These are phyloP conservation scores for Cinclus mexicanus DNA, from an alignment of 2,113 vertebrate species.

Conservation along the genomic window DNA sequence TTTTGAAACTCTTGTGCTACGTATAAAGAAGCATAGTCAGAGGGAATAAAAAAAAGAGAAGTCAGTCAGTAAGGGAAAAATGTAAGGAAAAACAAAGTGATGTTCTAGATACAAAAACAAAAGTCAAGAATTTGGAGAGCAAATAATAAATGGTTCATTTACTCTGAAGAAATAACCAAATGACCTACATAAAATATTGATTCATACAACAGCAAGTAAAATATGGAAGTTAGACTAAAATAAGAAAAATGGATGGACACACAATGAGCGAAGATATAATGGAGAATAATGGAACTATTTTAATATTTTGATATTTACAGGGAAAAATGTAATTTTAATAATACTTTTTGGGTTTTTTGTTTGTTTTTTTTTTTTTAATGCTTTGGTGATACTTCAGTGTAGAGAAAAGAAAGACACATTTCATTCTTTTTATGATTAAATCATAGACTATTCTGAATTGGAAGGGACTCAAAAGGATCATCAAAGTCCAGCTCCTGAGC, in stretches of 20 bases:
- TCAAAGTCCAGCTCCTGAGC: accelerated
- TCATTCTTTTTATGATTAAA: background rate
- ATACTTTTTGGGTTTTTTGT: background rate
- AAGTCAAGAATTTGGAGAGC: background rate
- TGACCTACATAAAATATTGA: background rate
- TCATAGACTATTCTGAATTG: background rate
- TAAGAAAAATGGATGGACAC: background rate
- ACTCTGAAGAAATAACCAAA: background rate
- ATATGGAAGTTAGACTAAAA: background rate
- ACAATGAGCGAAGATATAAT: background rate
- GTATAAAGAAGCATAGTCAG: background rate
- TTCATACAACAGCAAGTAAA: background rate
- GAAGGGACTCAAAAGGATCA: background rate
- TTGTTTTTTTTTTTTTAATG: background rate
- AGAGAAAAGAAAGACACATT: background rate
- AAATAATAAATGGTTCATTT: background rate
- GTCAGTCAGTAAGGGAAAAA: background rate
- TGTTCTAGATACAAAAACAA: background rate
- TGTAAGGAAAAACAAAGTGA: background rate
- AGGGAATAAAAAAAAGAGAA: background rate
- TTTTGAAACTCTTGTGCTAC: background rate
- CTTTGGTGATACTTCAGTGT: background rate
- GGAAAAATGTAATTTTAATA: background rate
- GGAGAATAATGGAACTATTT: background rate
- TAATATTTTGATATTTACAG: background rate